These are phyloP conservation scores for Dromococcyx pavoninus DNA, from an alignment of 2,797 vertebrate genomes.

Conservation along the genomic window DNA sequence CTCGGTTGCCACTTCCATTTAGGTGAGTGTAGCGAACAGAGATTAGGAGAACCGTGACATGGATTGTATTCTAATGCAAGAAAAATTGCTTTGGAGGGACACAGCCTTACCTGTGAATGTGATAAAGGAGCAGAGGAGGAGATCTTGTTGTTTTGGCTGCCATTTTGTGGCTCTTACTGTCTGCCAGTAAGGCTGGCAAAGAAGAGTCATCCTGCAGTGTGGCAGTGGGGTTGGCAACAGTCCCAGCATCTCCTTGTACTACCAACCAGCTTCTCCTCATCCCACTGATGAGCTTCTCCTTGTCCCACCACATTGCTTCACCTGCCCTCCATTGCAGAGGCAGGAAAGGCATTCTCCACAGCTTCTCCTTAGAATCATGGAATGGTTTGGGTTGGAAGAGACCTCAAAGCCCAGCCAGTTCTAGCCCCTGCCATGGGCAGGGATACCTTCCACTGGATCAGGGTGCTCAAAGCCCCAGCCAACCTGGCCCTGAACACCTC, in stretches of 20 bases:
- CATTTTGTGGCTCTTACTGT: background rate
- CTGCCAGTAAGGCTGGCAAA: no score
- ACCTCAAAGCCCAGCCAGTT: no score
- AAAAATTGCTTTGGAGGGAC: background rate
- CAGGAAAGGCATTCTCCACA: fast-evolving
- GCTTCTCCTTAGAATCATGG: no score
- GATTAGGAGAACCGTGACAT: background rate
- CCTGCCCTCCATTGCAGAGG: background rate
- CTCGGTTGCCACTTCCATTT: no score
- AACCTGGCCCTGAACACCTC: no score
- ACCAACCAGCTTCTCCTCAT: fast-evolving
- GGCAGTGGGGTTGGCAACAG: background rate
- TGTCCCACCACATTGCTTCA: fast-evolving
- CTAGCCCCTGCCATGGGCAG: no score
- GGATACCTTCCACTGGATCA: no score
- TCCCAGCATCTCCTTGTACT: fast-evolving
- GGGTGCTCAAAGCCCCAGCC: no score
- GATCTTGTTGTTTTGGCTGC: background rate
- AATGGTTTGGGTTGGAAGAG: no score
- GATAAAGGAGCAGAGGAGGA: background rate
- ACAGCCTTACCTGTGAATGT: background rate
- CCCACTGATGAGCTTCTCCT: fast-evolving
- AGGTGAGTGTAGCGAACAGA: no score
- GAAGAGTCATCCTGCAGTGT: fast-evolving
- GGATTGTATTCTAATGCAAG: background rate